A percentile compares a stretch with the other conserved stretches of the same genome.
phyloP scores from a whole-genome alignment of 2,113 vertebrate genomes.

The Pseudolaguvia tuberculata region DNA sequence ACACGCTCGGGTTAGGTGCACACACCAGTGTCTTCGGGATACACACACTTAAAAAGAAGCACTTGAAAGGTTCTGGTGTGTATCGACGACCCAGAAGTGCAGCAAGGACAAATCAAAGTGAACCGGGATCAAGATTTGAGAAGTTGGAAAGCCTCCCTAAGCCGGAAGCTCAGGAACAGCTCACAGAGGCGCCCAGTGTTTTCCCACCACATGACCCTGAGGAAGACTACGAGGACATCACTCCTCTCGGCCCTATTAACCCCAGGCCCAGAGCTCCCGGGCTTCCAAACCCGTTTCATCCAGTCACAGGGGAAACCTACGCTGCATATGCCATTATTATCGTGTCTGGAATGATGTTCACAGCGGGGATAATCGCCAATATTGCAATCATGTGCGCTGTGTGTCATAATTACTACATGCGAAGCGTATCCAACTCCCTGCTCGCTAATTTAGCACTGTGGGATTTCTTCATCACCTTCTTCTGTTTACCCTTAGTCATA shows the following conservation, averaged over 20 bases:
- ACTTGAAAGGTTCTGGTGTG: neutral
- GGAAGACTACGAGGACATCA: constrained; percentile 49
- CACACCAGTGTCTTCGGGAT: constrained; percentile 40
- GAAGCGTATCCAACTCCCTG: constrained; percentile 95
- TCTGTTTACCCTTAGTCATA: constrained; percentile 90
- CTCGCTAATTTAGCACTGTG: constrained; percentile 94
- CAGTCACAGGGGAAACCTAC: constrained; percentile 78
- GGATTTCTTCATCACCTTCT: constrained; percentile 92
- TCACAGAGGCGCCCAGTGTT: constrained; percentile 39
- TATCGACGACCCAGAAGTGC: constrained; percentile 18
- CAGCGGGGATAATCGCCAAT: constrained; percentile 87
- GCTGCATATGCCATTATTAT: constrained; percentile 83
- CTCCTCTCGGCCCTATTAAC: constrained; percentile 56
- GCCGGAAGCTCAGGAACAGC: constrained; percentile 74
- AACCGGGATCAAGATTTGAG: neutral
- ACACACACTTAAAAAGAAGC: neutral
- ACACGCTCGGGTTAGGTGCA: neutral
- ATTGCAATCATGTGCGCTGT: constrained; percentile 96
- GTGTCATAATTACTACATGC: constrained; percentile 96
- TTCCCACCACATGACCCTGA: constrained; percentile 50
- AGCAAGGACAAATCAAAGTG: constrained; percentile 5
- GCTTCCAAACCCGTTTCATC: constrained; percentile 88
- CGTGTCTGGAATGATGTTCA: constrained; percentile 79
- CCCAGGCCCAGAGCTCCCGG: constrained; percentile 56
- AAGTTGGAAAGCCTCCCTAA: constrained; percentile 51